Percentiles rank a stretch among this genome's conserved stretches.
phyloP scores from a whole-genome alignment of 2,113 vertebrate genomes.

The Prietella phreatophila region DNA sequence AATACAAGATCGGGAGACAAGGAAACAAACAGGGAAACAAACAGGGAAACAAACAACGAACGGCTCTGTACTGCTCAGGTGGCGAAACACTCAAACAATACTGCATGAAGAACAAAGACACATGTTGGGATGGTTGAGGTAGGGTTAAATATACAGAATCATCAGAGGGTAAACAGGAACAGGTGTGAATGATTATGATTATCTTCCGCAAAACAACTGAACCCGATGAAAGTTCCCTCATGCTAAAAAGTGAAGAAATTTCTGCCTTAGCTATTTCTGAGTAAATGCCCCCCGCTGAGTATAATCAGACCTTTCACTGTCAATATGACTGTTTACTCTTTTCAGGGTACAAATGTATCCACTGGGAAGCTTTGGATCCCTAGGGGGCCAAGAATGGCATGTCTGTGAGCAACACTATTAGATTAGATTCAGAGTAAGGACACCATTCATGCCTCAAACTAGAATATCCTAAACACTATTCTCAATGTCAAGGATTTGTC shows the following conservation, averaged over 20 bases:
- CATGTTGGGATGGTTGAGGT: no score
- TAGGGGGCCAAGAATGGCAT: neutral
- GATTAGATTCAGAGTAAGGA: neutral
- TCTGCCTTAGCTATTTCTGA: neutral
- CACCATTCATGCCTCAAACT: neutral
- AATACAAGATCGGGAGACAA: no score
- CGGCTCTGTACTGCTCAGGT: no score
- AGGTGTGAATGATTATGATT: no score
- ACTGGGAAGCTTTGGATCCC: neutral
- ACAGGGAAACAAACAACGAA: no score
- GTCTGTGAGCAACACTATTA: neutral
- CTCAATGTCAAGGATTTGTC: neutral
- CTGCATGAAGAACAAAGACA: no score
- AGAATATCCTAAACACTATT: neutral
- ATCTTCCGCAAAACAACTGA: neutral
- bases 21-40: no score
- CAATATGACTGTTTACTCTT: slow-evolving; percentile 18
- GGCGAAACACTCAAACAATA: no score
- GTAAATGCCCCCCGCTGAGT: neutral
- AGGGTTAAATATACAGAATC: no score
- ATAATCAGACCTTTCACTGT: slow-evolving; percentile 32
- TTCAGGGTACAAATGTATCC: neutral
- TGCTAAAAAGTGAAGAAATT: neutral
- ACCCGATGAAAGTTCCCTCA: neutral
- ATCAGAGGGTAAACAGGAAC: no score